A percentile compares a stretch with the other conserved stretches of the same genome.
Evolutionary conservation across 2,797 vertebrate genomes (phyloP).

Genomic region (Atherinosoma microstoma): DNA sequence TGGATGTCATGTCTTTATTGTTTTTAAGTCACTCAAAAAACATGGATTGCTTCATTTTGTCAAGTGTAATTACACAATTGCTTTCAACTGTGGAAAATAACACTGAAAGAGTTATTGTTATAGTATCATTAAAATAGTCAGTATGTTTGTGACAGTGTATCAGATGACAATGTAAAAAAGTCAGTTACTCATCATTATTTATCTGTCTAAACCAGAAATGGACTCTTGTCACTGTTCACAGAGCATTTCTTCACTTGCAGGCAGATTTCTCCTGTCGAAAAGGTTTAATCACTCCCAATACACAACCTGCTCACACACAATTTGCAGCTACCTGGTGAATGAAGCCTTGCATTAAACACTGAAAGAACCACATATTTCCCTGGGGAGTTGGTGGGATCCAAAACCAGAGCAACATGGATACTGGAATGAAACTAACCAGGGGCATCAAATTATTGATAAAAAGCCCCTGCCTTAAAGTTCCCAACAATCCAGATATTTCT

Average conservation of each 20-base stretch:
- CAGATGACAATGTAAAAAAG: not conserved
- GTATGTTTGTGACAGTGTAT: not conserved
- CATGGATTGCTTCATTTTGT: not conserved
- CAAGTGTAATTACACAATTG: not conserved
- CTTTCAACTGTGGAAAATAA: not conserved
- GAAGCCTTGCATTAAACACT: not conserved
- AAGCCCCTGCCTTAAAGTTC: not conserved
- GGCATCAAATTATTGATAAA: not conserved
- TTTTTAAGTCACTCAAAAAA: slow-evolving; percentile 4
- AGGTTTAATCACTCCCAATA: not conserved
- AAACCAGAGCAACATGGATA: not conserved
- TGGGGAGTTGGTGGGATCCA: not conserved
- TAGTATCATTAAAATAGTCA: not conserved
- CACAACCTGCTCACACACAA: not conserved
- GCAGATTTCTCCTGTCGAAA: not conserved
- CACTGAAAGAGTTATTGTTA: not conserved
- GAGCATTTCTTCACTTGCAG: not conserved
- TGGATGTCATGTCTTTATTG: not conserved
- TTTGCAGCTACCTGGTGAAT: not conserved
- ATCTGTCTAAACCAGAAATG: not conserved
- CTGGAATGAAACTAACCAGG: not conserved
- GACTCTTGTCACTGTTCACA: not conserved
- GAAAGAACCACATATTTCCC: not conserved
- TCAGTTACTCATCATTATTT: no score
- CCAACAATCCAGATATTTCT: not conserved